Conservation (phyloP, 2,888 invertebrate genomes). For the Hipparchia sbordonii region DNA sequence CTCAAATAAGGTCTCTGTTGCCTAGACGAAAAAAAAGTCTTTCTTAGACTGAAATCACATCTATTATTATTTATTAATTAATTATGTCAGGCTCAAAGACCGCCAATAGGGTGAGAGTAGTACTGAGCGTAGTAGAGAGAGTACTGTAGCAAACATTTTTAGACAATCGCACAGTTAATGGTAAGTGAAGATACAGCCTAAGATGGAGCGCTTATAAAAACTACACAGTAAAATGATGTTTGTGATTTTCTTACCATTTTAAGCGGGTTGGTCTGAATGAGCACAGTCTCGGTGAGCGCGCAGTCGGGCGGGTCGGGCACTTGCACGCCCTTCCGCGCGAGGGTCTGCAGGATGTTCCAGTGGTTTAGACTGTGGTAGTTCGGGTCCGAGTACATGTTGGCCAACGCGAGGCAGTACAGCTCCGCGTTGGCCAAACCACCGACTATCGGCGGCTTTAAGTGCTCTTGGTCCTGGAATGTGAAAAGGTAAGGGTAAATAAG, state of each 20-base stretch:
- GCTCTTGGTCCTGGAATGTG: slow-evolving; percentile 91
- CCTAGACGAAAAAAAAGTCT: too few species aligned
- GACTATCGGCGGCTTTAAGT: slow-evolving; percentile 95
- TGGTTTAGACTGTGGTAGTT: slow-evolving; percentile 98
- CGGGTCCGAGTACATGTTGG: slow-evolving; percentile 97
- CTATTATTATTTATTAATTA: too few species aligned
- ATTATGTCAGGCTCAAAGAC: too few species aligned
- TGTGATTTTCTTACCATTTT: slow-evolving; percentile 87
- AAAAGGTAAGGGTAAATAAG: slow-evolving; percentile 24
- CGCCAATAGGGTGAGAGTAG: too few species aligned
- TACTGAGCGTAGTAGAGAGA: too few species aligned
- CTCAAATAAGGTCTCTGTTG: too few species aligned
- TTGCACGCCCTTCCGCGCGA: slow-evolving; percentile 95
- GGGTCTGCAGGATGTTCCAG: slow-evolving; percentile 96
- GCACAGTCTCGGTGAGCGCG: slow-evolving; percentile 96
- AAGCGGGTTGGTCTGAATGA: slow-evolving; percentile 97
- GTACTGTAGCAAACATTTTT: too few species aligned
- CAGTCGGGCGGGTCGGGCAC: slow-evolving; percentile 92
- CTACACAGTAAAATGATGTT: too few species aligned
- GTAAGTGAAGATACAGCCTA: too few species aligned
- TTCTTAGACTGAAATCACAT: too few species aligned
- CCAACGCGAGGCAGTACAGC: slow-evolving; percentile 95
- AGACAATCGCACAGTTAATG: too few species aligned
- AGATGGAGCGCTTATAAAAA: too few species aligned
- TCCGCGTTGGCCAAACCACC: slow-evolving; percentile 96